A percentile compares a stretch with the other conserved stretches of the same genome.
Conservation (phyloP, 2,797 vertebrate genomes). For the Semaprochilodus insignis region DNA sequence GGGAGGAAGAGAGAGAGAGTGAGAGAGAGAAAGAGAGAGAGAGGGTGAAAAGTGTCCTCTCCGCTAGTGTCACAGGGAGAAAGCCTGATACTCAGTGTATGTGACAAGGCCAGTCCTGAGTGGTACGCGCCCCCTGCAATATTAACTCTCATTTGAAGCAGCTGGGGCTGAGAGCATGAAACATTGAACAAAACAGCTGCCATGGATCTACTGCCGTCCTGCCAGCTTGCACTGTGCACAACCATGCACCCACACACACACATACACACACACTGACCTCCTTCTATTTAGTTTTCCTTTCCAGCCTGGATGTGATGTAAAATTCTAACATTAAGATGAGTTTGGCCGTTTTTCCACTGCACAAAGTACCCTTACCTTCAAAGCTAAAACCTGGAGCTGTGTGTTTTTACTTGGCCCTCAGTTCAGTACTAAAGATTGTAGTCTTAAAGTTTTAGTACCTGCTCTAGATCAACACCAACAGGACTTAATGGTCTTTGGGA, state of each 20-base stretch:
- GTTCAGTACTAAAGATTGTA: too few species aligned
- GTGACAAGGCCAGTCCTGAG: slow-evolving; percentile 88
- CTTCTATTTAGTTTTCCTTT: slow-evolving; percentile 46
- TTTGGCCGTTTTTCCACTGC: too few species aligned
- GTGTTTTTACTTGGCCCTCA: too few species aligned
- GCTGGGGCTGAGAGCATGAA: slow-evolving; percentile 98
- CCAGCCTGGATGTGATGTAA: slow-evolving; percentile 30
- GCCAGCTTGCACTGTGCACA: slow-evolving; percentile 74
- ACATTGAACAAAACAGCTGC: slow-evolving; percentile 99
- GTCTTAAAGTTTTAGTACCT: too few species aligned
- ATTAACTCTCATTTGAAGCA: slow-evolving; percentile 98
- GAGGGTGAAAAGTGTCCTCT: slow-evolving; percentile 67
- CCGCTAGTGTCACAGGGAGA: slow-evolving; percentile 80
- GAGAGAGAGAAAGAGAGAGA: slow-evolving; percentile 52
- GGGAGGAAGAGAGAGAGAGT: slow-evolving; percentile 45
- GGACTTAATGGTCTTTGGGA: too few species aligned
- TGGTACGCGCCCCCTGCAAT: slow-evolving; percentile 86
- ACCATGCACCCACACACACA: slow-evolving; percentile 34
- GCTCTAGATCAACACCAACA: too few species aligned
- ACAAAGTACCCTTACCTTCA: too few species aligned
- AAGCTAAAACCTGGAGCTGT: too few species aligned
- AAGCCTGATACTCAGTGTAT: slow-evolving; percentile 89
- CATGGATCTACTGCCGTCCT: slow-evolving; percentile 89
- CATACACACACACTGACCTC: slow-evolving; percentile 65
- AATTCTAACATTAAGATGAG: slow-evolving; percentile 10